Percentiles rank a stretch among this genome's conserved stretches.
These are phyloP conservation scores for Mayetiola destructor DNA, from an alignment of 2,888 invertebrate species.

Conservation along the genomic window DNA sequence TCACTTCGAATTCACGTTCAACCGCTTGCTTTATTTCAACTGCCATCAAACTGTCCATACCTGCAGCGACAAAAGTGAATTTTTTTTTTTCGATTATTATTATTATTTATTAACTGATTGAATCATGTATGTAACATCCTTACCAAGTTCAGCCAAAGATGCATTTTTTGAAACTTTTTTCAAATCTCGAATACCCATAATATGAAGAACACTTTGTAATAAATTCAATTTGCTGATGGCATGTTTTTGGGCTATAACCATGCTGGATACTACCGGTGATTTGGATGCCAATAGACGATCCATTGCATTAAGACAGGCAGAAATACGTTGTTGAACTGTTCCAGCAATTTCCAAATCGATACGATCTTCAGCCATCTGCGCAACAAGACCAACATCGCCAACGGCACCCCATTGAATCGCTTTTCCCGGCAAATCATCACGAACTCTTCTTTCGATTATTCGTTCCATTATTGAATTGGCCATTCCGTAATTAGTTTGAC, in stretches of 20 bases:
- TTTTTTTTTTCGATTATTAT: too few relatives aligned
- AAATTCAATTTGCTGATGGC: slow-evolving; percentile 47
- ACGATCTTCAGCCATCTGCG: slow-evolving; percentile 56
- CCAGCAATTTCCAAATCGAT: slow-evolving; percentile 58
- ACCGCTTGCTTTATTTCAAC: slow-evolving; percentile 89
- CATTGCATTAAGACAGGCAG: slow-evolving; percentile 61
- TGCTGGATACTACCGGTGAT: slow-evolving; percentile 56
- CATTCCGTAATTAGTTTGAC: slow-evolving; percentile 82
- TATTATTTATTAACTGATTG: too few relatives aligned
- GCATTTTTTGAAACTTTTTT: slow-evolving; percentile 55
- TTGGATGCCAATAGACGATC: slow-evolving; percentile 59
- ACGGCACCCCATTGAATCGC: slow-evolving; percentile 91
- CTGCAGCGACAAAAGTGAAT: too few relatives aligned
- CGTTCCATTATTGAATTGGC: slow-evolving; percentile 84
- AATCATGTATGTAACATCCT: slow-evolving; percentile 70
- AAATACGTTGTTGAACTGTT: slow-evolving; percentile 72
- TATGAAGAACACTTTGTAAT: slow-evolving; percentile 56
- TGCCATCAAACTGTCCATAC: slow-evolving; percentile 95
- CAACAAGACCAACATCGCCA: slow-evolving; percentile 73
- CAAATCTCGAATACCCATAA: slow-evolving; percentile 51
- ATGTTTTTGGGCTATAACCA: slow-evolving; percentile 76
- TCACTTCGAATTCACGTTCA: slow-evolving; percentile 77
- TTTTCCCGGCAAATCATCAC: slow-evolving; percentile 56
- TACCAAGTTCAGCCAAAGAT: slow-evolving; percentile 77
- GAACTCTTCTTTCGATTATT: slow-evolving; percentile 58